A percentile compares a stretch with the other conserved stretches of the same genome.
Conservation (phyloP, 2,888 invertebrate genomes). For the Epistrophella euchroma region DNA sequence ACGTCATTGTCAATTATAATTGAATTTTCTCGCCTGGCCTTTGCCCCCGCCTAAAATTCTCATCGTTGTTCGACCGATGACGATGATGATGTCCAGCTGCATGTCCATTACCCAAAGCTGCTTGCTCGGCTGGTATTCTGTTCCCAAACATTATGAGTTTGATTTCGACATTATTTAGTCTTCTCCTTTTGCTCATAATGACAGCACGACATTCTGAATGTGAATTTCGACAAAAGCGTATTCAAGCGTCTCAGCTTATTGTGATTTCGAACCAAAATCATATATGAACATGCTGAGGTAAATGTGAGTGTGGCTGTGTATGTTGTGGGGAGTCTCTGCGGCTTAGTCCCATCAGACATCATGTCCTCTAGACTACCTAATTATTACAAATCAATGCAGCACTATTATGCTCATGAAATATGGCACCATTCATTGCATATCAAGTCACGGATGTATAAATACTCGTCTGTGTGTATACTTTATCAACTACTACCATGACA, state of each 20-base stretch:
- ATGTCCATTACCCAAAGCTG: not conserved
- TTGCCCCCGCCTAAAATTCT: not conserved
- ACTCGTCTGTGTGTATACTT: not conserved
- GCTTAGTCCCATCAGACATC: conserved; percentile 22
- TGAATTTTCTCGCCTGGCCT: conserved; percentile 64
- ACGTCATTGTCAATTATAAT: conserved; percentile 69
- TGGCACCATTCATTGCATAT: conserved; percentile 36
- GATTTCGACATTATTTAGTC: conserved; percentile 41
- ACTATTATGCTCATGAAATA: conserved; percentile 37
- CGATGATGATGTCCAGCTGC: not conserved
- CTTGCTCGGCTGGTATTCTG: not conserved
- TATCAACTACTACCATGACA: conserved; percentile 31
- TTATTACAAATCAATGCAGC: conserved; percentile 49
- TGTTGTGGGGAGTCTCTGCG: not conserved
- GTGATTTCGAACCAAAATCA: conserved; percentile 42
- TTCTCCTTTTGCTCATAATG: conserved; percentile 28
- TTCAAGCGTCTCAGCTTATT: conserved; percentile 59
- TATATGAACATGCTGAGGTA: not conserved
- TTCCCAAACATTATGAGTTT: conserved; percentile 21
- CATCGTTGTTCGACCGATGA: not conserved
- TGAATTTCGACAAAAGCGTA: conserved; percentile 50
- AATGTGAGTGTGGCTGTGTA: not conserved
- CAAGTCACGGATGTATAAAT: conserved; percentile 3
- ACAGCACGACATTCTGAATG: conserved; percentile 9
- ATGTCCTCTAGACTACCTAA: conserved; percentile 24